Conservation (phyloP, 37 sponge, comb jelly and placozoan species). For the Corticium candelabrum region DNA sequence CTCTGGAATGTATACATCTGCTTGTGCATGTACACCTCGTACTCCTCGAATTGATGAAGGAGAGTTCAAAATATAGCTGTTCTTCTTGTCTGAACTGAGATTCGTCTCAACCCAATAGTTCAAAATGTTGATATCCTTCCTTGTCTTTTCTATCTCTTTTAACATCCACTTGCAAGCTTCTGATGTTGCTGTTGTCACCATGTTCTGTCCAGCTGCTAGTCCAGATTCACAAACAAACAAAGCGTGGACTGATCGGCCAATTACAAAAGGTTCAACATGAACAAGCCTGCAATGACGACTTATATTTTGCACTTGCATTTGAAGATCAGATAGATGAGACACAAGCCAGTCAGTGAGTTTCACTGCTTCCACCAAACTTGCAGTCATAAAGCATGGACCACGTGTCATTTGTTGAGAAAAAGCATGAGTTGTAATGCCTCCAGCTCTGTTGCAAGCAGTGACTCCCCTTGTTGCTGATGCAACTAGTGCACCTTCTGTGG, state of each 20-base stretch:
- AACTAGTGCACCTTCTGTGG: conserved; percentile 65
- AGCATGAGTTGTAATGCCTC: conserved; percentile 31
- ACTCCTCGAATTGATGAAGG: conserved; percentile 12
- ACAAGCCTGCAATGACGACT: conserved; percentile 52
- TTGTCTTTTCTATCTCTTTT: too few species aligned
- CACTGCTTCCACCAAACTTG: conserved; percentile 28
- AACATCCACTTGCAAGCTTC: conserved; percentile 60
- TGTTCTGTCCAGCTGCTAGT: conserved; percentile 70
- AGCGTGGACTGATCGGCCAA: conserved; percentile 29
- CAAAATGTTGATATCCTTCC: conserved; percentile 20
- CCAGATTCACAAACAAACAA: conserved; percentile 38
- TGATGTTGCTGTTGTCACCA: conserved; percentile 60
- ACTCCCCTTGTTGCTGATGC: conserved; percentile 68
- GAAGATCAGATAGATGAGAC: too few species aligned
- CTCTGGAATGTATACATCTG: conserved; percentile 72
- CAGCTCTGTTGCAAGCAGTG: conserved; percentile 39
- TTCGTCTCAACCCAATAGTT: conserved; percentile 37
- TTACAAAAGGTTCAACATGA: conserved; percentile 2
- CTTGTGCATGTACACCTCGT: conserved; percentile 50
- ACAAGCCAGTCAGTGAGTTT: conserved; percentile 32
- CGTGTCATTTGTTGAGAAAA: conserved; percentile 26
- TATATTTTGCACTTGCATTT: conserved; percentile 20
- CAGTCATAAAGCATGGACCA: conserved; percentile 26
- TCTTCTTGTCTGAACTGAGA: conserved; percentile 52
- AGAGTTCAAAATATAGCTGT: conserved; percentile 2